Base-by-base conservation (phyloP, 1,140 invertebrate genomes). In the Tetramorium parvispinum region DNA sequence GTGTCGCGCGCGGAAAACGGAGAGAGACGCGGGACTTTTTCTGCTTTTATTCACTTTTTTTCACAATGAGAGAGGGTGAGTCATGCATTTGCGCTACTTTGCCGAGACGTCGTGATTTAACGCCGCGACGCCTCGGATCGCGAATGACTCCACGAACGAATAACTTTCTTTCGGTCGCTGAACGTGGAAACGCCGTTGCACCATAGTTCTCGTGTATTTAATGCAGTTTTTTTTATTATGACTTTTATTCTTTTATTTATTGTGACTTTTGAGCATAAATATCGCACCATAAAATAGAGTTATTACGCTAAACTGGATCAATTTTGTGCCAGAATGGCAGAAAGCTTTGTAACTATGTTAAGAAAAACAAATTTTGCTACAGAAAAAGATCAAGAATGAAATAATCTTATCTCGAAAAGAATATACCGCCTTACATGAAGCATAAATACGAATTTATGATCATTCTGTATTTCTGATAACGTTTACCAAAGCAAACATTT, bases 81-180 rank as follows among this genome's bases (percentile, higher is more conserved):
- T 71, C 78, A 57, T 71, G 24, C 51, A 51, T 82, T 82, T 27
- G 27, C 51, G 18, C 51, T 10, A 27, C 65, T 55, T n/a, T 21
- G 10, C 61, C 57, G 51, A 49, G 57, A 63, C 70, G 46, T 70
- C 68, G 61, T 76, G 73, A 85, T 85, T 78, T 76, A 78, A 51
- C 57, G 82, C 46, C 57, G 73, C 73, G 49, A 65, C 82, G 57
- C 73, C 71, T 76, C 73, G 71, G 75, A 76, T 85, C 82, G 73
- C 57, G 46, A 59, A 46, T 43, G 68, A 61, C 51, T 59, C 24
- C 40, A 46, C 79, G 40, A 82, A 71, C 66, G 40, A 82, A 24
- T 71, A 68, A 75, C 68, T 73, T 75, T 55, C 79, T 83, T 46
- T 49, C 53, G 53, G 53, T 73, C 65, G 79, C 43, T 82, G 79